Evolutionary conservation across 1,140 invertebrate genomes (phyloP), one percentile per base, ranked within the genome.

Genomic region (Belonocnema kinseyi): DNA sequence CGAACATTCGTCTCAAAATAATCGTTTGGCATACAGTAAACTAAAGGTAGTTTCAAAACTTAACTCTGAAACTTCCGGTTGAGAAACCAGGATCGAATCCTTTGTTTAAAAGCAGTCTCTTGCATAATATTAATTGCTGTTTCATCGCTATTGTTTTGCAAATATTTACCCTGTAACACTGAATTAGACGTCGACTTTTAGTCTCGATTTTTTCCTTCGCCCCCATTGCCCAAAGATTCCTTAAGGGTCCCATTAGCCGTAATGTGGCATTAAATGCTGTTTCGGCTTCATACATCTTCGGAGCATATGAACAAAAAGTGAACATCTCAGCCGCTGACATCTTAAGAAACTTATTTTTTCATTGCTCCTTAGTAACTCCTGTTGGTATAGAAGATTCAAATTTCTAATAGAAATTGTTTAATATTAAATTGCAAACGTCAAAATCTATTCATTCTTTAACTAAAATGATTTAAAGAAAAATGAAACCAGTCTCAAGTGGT

Each of bases 261-360:
- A n/a, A n/a, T n/a, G n/a, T n/a, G n/a, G n/a, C n/a, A n/a, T n/a
- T n/a, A n/a, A n/a, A n/a, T n/a, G n/a, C 73, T 51, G 26, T 26
- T 26, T 26, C 26, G 3, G 26, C 26, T 26, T 26, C 26, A 26
- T 81, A 50, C 26, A 83, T 76, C 33, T 81, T 54, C 33, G 54
- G 54, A 52, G 72, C 11, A 77, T 77, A 70, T 19, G 75, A 70
- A 50, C 77, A 61, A 33, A 79, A 72, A 66, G 33, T 26, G 26
- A 72, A 19, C 76, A 80, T 77, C 73, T 82, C 77, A 21, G 77
- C 54, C 33, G 80, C 80, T 21, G 80, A 70, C 61, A 78, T 77
- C 75, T 78, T 77, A 13, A 77, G 19, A 33, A 66, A 13, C 46
- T 74, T 56, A n/a, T 73, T 73, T 52, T 75, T n/a, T 33, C 80